phyloP scores from a whole-genome alignment of 2,797 vertebrate species.

The Rhabdomys pumilio region DNA sequence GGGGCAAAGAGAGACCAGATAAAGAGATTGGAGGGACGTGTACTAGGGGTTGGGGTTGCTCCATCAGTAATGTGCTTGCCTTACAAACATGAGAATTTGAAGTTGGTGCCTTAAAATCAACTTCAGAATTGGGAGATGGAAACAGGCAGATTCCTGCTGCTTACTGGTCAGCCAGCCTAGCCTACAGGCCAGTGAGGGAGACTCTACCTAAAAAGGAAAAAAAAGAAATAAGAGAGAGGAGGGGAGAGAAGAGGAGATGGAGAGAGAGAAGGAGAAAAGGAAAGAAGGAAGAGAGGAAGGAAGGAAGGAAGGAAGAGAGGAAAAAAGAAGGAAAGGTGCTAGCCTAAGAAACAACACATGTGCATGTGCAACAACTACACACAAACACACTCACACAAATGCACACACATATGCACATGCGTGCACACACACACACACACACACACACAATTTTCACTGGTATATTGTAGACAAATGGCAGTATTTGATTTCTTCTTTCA shows the following conservation, averaged over 20 bases:
- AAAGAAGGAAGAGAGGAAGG: fast-evolving
- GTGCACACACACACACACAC: background rate
- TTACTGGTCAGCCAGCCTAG: background rate
- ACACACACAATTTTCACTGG: background rate
- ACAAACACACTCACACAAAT: background rate
- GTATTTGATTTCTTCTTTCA: slow-evolving; percentile 60
- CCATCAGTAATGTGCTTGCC: background rate
- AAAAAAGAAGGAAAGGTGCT: background rate
- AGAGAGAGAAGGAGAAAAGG: too few relatives aligned
- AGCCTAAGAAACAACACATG: background rate
- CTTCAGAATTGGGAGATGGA: background rate
- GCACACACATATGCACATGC: too few relatives aligned
- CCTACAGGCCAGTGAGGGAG: background rate
- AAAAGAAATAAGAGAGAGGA: background rate
- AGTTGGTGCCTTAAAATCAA: background rate
- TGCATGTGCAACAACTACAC: background rate
- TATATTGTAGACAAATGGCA: slow-evolving; percentile 21
- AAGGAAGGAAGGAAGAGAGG: background rate
- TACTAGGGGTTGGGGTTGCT: background rate
- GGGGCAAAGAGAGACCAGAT: background rate
- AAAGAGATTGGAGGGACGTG: background rate
- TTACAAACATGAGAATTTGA: background rate
- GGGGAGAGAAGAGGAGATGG: background rate
- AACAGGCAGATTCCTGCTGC: background rate
- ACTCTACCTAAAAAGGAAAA: background rate